These are phyloP conservation scores for Piaya cayana DNA, from an alignment of 2,113 vertebrate species.

Conservation along the genomic window DNA sequence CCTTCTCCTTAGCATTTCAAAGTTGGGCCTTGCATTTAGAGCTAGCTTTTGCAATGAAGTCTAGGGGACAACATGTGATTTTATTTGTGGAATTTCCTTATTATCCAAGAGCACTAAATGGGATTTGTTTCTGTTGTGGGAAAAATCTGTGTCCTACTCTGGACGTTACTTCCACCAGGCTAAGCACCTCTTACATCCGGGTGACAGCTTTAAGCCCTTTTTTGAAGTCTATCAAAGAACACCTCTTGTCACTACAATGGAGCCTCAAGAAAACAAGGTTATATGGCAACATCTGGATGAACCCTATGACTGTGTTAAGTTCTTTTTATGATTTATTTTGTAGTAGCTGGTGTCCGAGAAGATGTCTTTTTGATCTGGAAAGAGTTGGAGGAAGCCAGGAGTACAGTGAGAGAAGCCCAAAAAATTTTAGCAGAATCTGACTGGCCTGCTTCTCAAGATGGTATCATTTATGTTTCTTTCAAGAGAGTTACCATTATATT, in stretches of 20 bases:
- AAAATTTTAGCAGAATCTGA: conserved; percentile 60
- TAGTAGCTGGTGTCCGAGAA: conserved; percentile 77
- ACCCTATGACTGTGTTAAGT: neutral
- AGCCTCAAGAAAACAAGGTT: neutral
- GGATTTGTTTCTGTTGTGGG: neutral
- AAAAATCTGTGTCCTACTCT: neutral
- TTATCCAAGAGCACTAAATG: neutral
- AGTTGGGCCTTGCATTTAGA: neutral
- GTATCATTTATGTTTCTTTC: conserved; percentile 38
- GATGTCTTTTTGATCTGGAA: conserved; percentile 82
- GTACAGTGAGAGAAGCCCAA: conserved; percentile 66
- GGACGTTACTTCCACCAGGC: neutral
- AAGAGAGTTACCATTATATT: neutral
- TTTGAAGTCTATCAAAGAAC: neutral
- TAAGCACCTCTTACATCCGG: neutral
- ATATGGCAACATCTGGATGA: neutral
- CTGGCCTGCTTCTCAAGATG: neutral
- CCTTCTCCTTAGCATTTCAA: neutral
- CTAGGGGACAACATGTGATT: neutral
- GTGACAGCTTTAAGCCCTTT: neutral
- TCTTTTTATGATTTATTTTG: conserved; percentile 7
- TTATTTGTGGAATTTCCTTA: neutral
- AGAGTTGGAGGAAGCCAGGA: conserved; percentile 80
- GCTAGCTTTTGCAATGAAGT: neutral
- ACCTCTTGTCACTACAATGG: neutral